phyloP scores from a whole-genome alignment of 1,140 invertebrate genomes.

The Psix sp. region DNA sequence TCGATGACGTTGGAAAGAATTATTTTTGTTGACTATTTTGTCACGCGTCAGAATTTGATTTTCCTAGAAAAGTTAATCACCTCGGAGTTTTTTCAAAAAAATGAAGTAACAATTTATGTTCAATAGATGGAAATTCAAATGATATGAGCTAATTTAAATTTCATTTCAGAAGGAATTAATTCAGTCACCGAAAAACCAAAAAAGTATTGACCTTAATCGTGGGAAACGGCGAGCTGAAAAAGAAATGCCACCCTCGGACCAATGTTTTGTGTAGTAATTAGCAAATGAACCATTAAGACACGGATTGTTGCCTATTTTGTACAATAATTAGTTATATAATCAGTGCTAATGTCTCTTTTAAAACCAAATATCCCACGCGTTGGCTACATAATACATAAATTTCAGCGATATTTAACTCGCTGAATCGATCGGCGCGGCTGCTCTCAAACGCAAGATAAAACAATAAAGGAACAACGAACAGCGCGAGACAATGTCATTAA shows the following conservation, averaged over 20 bases:
- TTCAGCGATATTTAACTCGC: slow-evolving; percentile 27
- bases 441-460: slow-evolving; percentile 15
- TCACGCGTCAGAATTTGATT: slow-evolving; percentile 1
- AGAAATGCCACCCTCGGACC: slow-evolving; percentile 35
- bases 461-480: slow-evolving; percentile 17
- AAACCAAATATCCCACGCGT: slow-evolving; percentile 35
- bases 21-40: not conserved
- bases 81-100: slow-evolving; percentile 8
- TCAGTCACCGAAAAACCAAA: slow-evolving; percentile 20
- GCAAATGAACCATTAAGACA: slow-evolving; percentile 45
- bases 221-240: slow-evolving; percentile 32
- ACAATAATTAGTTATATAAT: slow-evolving; percentile 55
- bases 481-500: slow-evolving; percentile 22
- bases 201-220: slow-evolving; percentile 23
- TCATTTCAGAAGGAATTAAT: slow-evolving; percentile 35
- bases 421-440: slow-evolving; percentile 4
- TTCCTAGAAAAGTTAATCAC: slow-evolving; percentile 12
- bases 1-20: not conserved
- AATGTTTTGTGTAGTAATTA: slow-evolving; percentile 44
- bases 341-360: slow-evolving; percentile 28
- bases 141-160: slow-evolving; percentile 31
- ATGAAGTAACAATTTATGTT: slow-evolving; percentile 1
- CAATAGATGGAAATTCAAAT: slow-evolving; percentile 13
- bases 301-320: slow-evolving; percentile 45
- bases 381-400: slow-evolving; percentile 44